Base-by-base conservation (phyloP, 1,140 invertebrate species). In the Amyelois transitella region DNA sequence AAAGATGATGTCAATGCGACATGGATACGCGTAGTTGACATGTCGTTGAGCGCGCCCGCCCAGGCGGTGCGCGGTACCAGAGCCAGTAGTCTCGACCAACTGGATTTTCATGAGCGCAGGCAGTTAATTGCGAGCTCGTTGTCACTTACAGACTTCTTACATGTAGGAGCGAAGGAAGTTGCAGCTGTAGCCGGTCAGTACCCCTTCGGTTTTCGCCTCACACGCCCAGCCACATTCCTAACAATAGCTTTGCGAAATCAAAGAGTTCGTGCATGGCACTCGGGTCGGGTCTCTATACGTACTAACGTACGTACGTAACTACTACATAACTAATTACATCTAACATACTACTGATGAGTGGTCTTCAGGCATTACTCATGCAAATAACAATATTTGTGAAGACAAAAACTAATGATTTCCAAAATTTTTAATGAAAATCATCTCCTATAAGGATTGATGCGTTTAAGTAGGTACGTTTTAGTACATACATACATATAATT, bases 71-170 rank as follows among this genome's bases (percentile, higher is more conserved):
- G 82, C 81, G 81, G 81, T 64, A 80, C 75, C 58, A 79, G 95
- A 62, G 95, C 94, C 84, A 95, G 93, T 77, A 96, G 94, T 66
- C 90, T 96, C 88, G 96, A 97, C 88, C 95, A 95, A 84, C 91
- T 96, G 20, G 96, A 96, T 86, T 97, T 96, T 77, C 94, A 96
- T 82, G 95, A 97, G 89, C 96, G 96, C 85, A 89, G 95, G 58
- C 94, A 96, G 87, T 89, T 96, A 62, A 96, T 97, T 55, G 95
- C 95, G 5, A 96, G 95, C 45, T 95, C 95, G 21, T 81, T 96
- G 66, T 96, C 95, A 43, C 87, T 96, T 22, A 95, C 94, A 51
- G 95, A 97, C 81, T 96, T 96, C 77, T 80, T 96, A 50, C 93
- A 94, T 52, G 94, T 94, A 66, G 92, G 92, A 54, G 90, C 91